Evolutionary conservation across 2,888 invertebrate species (phyloP), one percentile per base, ranked within the genome.

Genomic region (Diarsia dahlii): DNA sequence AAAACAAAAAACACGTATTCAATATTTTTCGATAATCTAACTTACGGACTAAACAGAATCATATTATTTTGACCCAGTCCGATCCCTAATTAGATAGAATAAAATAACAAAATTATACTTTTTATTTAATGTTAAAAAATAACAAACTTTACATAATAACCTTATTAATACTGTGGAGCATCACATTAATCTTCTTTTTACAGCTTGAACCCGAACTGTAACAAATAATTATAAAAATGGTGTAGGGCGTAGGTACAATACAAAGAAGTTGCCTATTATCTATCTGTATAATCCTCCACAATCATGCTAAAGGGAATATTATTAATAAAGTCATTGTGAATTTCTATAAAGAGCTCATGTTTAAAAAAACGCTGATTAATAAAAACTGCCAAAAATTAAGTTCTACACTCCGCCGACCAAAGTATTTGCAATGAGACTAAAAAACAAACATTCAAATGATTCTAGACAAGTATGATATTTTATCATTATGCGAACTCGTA

Each of bases 141-240:
- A 18, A 46, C 13, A 39, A 6, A 56, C 12, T 34, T 46, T 28
- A 67, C 23, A 62, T 48, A 39, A 23, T 28, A 50, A 34, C 39
- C 12, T 71, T 58, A 64, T 46, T 74, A 56, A 66, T 70, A 69
- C 58, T 76, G 87, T 89, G 89, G 91, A 91, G 86, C 90, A 90
- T 86, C 58, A 85, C 89, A 52, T 54, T 15, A 20, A 52, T 74
- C 62, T 63, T 65, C 58, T 86, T 83, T 69, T 90, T 87, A 93
- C 45, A 94, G 60, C 82, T 95, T 94, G 89, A 95, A 95, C 69
- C 95, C 95, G 63, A 91, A 89, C 95, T 95, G 94, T 84, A 94
- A 94, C 76, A 80, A 88, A 89, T 83, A 65, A 60, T 45, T 28
- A 34, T 18, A n/a, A 54, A 54, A 46, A 28, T 56, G 50, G 12